Evolutionary conservation across 2,797 vertebrate species (phyloP), one percentile per base, ranked within the genome.

Genomic region (Lateolabrax maculatus): DNA sequence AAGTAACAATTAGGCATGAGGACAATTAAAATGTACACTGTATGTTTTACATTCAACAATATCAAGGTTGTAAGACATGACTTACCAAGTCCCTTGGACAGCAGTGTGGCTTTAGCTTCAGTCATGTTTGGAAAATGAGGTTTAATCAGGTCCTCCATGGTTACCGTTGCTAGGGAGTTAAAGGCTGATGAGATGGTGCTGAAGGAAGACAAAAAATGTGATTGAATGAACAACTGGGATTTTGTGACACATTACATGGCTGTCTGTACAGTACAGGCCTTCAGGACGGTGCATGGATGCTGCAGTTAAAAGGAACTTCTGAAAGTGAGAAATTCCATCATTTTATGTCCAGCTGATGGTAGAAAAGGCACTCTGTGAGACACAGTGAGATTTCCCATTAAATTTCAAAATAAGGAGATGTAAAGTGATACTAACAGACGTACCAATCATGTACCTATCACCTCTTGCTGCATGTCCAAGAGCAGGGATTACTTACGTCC

Each of bases 181-280:
- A 98, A 98, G 31, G 97, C 97, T 34, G 97, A 98, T 2, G 97
- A 98, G 88, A 98, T 97, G 70, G 97, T 98, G 90, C 97, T 98
- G 80, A 10, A 62, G 9, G 43, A 64, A 55, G 12, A 82, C 10
- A 61, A 11, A 25, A 53, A 29, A 5, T 1, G 5, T 13, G 19
- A 72, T 2, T 71, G 27, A 71, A 64, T 73, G 29, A 81, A 44
- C 16, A 23, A 21, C 0, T 55, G 19, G 39, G 53, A 61, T n/a
- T 51, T 39, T 43, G 6, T 21, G 16, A 48, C 19, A 56, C 8
- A 58, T 13, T 7, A 48, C 1, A 18, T 3, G 11, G 25, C 8
- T 23, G 0, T 39, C 11, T 31, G n/a, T 9, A 29, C 7, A 27
- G 39, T 18, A 39, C 29, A 79, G 19, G 31, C 9, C 11, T 18